These are phyloP conservation scores for Dasyurus viverrinus DNA, from an alignment of 2,113 vertebrate species.

Conservation along the genomic window DNA sequence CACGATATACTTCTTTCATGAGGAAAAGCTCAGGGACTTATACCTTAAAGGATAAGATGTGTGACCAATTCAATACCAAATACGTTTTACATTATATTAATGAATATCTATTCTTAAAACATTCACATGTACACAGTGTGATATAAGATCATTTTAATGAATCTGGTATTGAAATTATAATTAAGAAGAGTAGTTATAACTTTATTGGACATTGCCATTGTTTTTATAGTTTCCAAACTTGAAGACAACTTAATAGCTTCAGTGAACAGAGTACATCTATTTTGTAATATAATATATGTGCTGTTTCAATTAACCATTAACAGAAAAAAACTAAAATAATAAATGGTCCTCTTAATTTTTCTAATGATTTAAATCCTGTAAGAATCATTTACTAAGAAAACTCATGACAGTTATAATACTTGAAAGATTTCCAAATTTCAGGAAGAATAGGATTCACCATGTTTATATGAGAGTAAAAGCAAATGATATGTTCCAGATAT, in stretches of 20 bases:
- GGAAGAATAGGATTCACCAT: conserved; percentile 13
- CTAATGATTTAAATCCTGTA: conserved; percentile 30
- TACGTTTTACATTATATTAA: background rate
- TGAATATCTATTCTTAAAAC: conserved; percentile 22
- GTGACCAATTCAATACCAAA: background rate
- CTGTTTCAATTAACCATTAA: conserved; percentile 58
- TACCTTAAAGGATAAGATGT: background rate
- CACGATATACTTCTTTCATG: background rate
- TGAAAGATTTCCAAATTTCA: conserved; percentile 10
- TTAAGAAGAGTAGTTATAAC: conserved; percentile 45
- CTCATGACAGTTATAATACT: background rate
- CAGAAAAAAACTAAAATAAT: conserved; percentile 36
- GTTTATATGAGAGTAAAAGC: background rate
- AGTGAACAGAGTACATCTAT: conserved; percentile 41
- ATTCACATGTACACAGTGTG: conserved; percentile 40
- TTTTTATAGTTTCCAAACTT: conserved; percentile 27
- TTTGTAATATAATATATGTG: conserved; percentile 35
- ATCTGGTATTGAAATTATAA: conserved; percentile 67
- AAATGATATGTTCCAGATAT: conserved; percentile 1
- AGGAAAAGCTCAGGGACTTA: background rate
- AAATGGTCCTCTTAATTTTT: conserved; percentile 43
- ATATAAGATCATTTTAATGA: conserved; percentile 78
- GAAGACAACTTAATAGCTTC: conserved; percentile 23
- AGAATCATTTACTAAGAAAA: conserved; percentile 41
- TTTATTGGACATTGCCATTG: conserved; percentile 52